phyloP scores from a whole-genome alignment of 2,113 vertebrate genomes.

The Polypterus senegalus region DNA sequence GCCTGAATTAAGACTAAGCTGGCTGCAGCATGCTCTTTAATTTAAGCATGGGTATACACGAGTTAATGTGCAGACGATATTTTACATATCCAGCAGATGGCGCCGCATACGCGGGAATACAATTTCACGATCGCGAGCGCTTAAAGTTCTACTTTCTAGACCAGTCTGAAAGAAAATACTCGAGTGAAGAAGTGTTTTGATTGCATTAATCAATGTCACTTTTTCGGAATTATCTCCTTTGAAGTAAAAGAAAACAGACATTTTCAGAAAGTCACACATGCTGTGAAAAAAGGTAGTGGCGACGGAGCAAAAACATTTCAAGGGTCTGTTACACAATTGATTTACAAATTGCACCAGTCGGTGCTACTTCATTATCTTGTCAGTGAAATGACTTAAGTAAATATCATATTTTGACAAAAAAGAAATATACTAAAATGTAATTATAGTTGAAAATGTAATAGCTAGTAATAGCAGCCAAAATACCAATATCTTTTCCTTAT shows the following conservation, averaged over 20 bases:
- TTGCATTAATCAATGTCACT: slow-evolving; percentile 49
- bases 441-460: no score
- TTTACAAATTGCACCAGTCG: slow-evolving; percentile 44
- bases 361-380: slow-evolving; percentile 15
- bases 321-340: slow-evolving; percentile 22
- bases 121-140: no score
- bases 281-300: slow-evolving; percentile 44
- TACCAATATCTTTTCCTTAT: no score
- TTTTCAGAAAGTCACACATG: slow-evolving; percentile 34
- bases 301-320: slow-evolving; percentile 53
- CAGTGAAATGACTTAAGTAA: slow-evolving; percentile 10
- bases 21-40: no score
- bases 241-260: slow-evolving; percentile 52
- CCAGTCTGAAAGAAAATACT: slow-evolving; percentile 11
- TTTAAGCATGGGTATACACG: no score
- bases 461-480: no score
- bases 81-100: slow-evolving; percentile 36
- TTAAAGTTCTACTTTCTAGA: no score
- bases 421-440: no score
- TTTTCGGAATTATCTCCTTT: slow-evolving; percentile 40
- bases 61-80: no score
- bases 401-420: no score
- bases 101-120: not conserved
- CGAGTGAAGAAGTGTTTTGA: slow-evolving; percentile 32
- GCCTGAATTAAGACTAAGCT: no score